Evolutionary conservation across 2,888 invertebrate species (phyloP), one percentile per base, ranked within the genome.

Genomic region (Himalopsyche anomala): DNA sequence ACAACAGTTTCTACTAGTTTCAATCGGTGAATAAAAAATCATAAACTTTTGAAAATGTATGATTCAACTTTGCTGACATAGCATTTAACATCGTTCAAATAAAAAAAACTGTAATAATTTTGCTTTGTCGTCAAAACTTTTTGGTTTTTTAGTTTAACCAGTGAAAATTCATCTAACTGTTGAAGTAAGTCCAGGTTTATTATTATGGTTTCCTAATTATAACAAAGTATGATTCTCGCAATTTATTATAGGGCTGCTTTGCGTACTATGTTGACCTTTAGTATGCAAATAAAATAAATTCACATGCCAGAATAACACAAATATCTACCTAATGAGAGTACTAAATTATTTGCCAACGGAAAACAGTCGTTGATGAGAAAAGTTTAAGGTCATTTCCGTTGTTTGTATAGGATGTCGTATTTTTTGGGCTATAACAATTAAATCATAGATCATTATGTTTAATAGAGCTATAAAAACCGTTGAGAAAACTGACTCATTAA

Each of bases 361-460:
- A 74, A 85, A 82, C 82, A 82, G 69, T 51, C 82, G 82, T 55
- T 82, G 85, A 82, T 85, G 85, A 85, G 85, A 85, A 85, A 85
- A 85, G 82, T 85, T 85, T 85, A 28, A 80, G 80, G 80, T 42
- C 62, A 62, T 62, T 62, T 62, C 3, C 12, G 62, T 62, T 62
- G 62, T 62, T 62, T 62, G 62, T 19, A 19, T 19, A 62, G 62
- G 62, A 62, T 62, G 28, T 8, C 11, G n/a, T 62, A 62, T 62
- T 62, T 62, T 62, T 28, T 19, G 6, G 9, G 15, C 15, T 19
- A 6, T 19, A 19, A 62, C 28, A 62, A 62, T 62, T 19, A 2
- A 6, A 62, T 62, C 8, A n/a, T 28, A 28, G 62, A 19, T 15
- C 6, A 12, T 6, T 5, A 11, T 11, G 55, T n/a, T 62, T 51